Percentiles rank a stretch among this genome's conserved stretches.
Conservation (phyloP, 1,140 invertebrate genomes). For the Dolichoris vasculosae region DNA sequence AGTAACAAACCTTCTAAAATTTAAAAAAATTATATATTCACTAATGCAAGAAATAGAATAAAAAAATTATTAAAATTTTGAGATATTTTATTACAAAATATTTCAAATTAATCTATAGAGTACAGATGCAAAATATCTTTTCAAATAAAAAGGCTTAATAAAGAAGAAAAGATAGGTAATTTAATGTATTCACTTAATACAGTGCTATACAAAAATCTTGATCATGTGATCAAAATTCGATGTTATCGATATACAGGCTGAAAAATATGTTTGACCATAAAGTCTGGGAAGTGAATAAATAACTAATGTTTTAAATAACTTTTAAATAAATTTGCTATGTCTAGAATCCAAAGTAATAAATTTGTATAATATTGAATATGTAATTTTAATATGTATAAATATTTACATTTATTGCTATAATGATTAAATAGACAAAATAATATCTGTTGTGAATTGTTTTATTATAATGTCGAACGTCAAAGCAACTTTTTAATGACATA, state of each 20-base stretch:
- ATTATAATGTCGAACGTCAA: slow-evolving; percentile 41
- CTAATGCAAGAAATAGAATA: not conserved
- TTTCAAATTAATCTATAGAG: not conserved
- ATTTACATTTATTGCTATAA: slow-evolving; percentile 52
- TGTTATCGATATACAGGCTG: slow-evolving; percentile 54
- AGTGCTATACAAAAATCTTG: slow-evolving; percentile 63
- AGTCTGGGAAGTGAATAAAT: slow-evolving; percentile 23
- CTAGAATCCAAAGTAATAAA: slow-evolving; percentile 48
- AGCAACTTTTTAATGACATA: not conserved
- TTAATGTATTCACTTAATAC: slow-evolving; percentile 63
- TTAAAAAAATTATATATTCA: too few species aligned
- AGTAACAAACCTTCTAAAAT: too few species aligned
- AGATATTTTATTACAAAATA: not conserved
- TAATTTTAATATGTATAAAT: slow-evolving; percentile 37
- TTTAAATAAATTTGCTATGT: slow-evolving; percentile 32
- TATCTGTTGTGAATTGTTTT: slow-evolving; percentile 36
- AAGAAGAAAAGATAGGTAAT: slow-evolving; percentile 29
- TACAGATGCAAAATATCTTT: not conserved
- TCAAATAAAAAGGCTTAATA: too few species aligned
- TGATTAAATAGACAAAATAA: slow-evolving; percentile 43
- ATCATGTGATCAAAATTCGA: slow-evolving; percentile 66
- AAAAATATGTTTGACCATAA: slow-evolving; percentile 28
- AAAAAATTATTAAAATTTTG: not conserved
- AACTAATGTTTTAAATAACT: slow-evolving; percentile 7
- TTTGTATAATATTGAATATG: slow-evolving; percentile 62